These are phyloP conservation scores for Sinotaia quadrata DNA, from an alignment of 2,888 invertebrate species.

Conservation along the genomic window DNA sequence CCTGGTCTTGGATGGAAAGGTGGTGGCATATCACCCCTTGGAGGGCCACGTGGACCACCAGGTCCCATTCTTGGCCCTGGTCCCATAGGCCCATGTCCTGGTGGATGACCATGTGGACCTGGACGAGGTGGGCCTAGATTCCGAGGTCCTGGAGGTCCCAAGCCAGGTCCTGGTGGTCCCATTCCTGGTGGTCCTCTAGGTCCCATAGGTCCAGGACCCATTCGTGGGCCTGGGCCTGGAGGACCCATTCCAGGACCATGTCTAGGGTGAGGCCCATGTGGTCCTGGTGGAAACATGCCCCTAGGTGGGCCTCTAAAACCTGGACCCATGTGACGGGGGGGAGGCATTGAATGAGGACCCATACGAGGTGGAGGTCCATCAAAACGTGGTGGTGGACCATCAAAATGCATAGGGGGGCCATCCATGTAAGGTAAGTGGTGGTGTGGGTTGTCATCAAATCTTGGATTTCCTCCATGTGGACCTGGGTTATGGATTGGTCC, in stretches of 20 bases:
- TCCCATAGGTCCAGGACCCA: slow-evolving; percentile 38
- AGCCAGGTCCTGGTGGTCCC: slow-evolving; percentile 34
- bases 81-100: slow-evolving; percentile 33
- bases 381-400: slow-evolving; percentile 12
- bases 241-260: slow-evolving; percentile 34
- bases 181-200: slow-evolving; percentile 36
- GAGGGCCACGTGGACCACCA: slow-evolving; percentile 40
- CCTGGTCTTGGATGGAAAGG: slow-evolving; percentile 29
- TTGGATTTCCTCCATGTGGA: slow-evolving; percentile 21
- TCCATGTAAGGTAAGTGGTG: slow-evolving; percentile 32
- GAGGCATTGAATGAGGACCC: slow-evolving; percentile 29
- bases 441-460: slow-evolving; percentile 32
- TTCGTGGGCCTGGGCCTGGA: slow-evolving; percentile 30
- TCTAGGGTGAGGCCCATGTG: slow-evolving; percentile 33
- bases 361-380: slow-evolving; percentile 25
- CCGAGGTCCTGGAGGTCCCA: slow-evolving; percentile 36
- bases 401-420: slow-evolving; percentile 21
- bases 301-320: slow-evolving; percentile 33
- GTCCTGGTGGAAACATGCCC: slow-evolving; percentile 38
- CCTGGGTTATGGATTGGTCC: background rate
- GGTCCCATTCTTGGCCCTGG: slow-evolving; percentile 44
- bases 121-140: slow-evolving; percentile 42
- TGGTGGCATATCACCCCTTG: slow-evolving; percentile 25
- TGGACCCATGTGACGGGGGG: slow-evolving; percentile 32
- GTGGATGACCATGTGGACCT: slow-evolving; percentile 46